Base-by-base conservation (phyloP, 2,888 invertebrate genomes). In the Agonopterix arenella region DNA sequence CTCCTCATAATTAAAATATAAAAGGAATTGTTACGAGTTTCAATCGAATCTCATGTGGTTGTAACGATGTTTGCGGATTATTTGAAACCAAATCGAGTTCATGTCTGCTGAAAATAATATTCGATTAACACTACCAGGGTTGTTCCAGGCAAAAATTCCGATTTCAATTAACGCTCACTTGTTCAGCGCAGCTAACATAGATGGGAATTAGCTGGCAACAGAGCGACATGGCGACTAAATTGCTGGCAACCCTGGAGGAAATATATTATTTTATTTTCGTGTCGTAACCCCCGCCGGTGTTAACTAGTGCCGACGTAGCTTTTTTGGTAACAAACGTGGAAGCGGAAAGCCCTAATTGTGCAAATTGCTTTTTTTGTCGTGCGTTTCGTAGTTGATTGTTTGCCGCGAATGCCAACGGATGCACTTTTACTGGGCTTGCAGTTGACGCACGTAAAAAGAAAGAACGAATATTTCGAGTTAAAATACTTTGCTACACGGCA, bases 91-190 rank as follows among this genome's bases (percentile, higher is more conserved):
- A 40, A 40, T n/a, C 10, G 40, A 40, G n/a, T n/a, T 40, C 8
- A 37, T 46, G 46, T 38, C 40, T 46, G 40, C 9, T n/a, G 40
- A 40, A 40, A 40, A 54, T 48, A 50, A 55, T 55, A 59, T 65
- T 64, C 64, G 64, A 74, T 76, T 68, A 69, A 58, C 54, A 52
- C 64, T 57, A 61, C 58, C 68, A 63, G 55, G 56, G 56, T 46
- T 37, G 70, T 71, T 75, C 77, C 79, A 80, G 73, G 70, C 57
- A 64, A 80, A 83, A 83, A 80, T 71, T 64, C 73, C 72, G 65
- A 73, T 82, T 86, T 82, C 84, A 88, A 88, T 88, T 88, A 88
- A 76, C 75, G 68, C 54, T 58, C 63, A 73, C 84, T 83, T 88
- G 86, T 85, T 76, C 72, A 62, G 56, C 57, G 59, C 62, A 61